phyloP scores from a whole-genome alignment of 2,888 invertebrate genomes.

The Athalia circularis region DNA sequence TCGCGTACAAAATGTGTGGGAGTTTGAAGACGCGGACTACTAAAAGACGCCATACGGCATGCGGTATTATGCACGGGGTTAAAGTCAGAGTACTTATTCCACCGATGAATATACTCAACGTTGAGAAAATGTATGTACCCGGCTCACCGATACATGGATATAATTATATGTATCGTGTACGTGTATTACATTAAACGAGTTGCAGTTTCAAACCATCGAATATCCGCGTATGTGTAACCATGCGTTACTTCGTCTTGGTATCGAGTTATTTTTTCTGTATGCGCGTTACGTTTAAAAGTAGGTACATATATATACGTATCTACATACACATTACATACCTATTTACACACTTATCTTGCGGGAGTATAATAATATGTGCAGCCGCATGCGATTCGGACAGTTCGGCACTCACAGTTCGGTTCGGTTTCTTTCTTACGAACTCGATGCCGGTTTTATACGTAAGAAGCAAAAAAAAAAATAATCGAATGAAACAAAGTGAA shows the following conservation, averaged over 20 bases:
- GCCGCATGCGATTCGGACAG: constrained; percentile 23
- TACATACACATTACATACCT: not conserved
- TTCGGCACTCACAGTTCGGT: not conserved
- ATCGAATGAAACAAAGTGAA: not conserved
- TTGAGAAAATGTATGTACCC: too few relatives aligned
- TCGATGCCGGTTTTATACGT: not conserved
- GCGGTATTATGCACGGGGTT: constrained; percentile 51
- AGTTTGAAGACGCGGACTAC: constrained; percentile 51
- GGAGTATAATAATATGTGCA: not conserved
- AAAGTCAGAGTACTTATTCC: constrained; percentile 40
- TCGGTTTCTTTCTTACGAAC: not conserved
- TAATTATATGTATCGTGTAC: not conserved
- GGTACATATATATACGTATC: not conserved
- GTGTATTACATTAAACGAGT: constrained; percentile 17
- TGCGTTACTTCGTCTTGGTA: not conserved
- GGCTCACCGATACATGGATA: not conserved
- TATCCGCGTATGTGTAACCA: not conserved
- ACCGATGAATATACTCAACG: constrained; percentile 20
- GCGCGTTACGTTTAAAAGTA: too few relatives aligned
- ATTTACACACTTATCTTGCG: not conserved
- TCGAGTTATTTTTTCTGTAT: too few relatives aligned
- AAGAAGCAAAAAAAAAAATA: not conserved
- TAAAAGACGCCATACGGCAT: constrained; percentile 67
- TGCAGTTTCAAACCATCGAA: constrained; percentile 31
- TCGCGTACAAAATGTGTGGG: constrained; percentile 65